Evolutionary conservation across 2,888 invertebrate species (phyloP).

Genomic region (Oeneis ivallda): DNA sequence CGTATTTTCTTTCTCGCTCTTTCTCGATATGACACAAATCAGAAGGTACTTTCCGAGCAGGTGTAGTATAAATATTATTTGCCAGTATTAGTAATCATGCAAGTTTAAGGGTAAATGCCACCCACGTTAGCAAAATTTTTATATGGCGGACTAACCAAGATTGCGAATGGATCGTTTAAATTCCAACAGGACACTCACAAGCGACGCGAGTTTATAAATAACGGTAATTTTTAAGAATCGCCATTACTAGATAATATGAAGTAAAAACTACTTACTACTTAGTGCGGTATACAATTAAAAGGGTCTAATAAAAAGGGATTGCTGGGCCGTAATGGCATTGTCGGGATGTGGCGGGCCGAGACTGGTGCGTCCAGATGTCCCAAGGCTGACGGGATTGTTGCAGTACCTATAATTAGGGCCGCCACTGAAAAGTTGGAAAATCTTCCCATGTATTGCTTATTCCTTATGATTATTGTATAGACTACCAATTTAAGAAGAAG

Average conservation of each 20-base stretch:
- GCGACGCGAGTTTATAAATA: constrained; percentile 11
- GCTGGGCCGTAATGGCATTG: constrained; percentile 31
- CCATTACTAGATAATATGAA: constrained; percentile 6
- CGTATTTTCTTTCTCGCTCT: too few relatives aligned
- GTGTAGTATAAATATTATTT: too few relatives aligned
- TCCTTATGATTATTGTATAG: too few relatives aligned
- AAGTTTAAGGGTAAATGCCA: neutral
- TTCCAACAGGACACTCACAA: constrained; percentile 8
- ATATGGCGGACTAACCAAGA: constrained; percentile 1
- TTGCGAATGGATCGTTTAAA: neutral
- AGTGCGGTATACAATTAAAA: constrained; percentile 21
- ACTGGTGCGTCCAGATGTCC: constrained; percentile 35
- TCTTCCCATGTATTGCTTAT: too few relatives aligned
- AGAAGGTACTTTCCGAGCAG: too few relatives aligned
- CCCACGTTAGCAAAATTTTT: neutral
- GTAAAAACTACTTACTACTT: constrained; percentile 15
- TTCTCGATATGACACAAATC: too few relatives aligned
- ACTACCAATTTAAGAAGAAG: too few relatives aligned
- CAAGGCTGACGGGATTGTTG: constrained; percentile 41
- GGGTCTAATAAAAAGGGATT: constrained; percentile 28
- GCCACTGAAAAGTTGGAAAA: neutral
- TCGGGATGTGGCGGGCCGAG: constrained; percentile 27
- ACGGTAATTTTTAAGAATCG: constrained; percentile 15
- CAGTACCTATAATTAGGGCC: neutral
- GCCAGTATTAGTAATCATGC: neutral